phyloP scores from a whole-genome alignment of 2,797 vertebrate species.

The Sparidentex hasta region DNA sequence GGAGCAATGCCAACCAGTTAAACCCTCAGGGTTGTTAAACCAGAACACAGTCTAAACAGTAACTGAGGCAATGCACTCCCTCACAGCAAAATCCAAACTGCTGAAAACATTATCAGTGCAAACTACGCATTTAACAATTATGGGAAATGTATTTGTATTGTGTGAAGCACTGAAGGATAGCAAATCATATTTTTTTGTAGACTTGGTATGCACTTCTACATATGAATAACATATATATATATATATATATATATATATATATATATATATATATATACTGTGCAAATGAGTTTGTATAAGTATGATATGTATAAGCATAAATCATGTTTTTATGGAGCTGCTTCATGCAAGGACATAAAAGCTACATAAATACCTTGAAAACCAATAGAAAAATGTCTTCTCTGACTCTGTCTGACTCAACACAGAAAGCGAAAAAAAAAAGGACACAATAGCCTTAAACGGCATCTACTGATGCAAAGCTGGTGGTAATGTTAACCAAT shows the following conservation, averaged over 20 bases:
- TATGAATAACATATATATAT: background rate
- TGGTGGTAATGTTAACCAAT: background rate
- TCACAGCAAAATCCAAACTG: background rate
- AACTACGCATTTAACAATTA: background rate
- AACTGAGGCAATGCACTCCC: constrained; percentile 27
- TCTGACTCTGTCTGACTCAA: too few relatives aligned
- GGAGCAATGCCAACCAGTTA: constrained; percentile 83
- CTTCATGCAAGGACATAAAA: background rate
- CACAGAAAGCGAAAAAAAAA: background rate
- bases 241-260: too few relatives aligned
- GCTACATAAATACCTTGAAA: background rate
- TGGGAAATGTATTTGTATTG: background rate
- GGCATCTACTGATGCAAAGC: background rate
- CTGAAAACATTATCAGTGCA: constrained; percentile 11
- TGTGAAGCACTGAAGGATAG: background rate
- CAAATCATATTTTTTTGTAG: constrained; percentile 1
- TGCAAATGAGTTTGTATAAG: background rate
- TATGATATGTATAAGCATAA: background rate
- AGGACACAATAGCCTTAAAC: background rate
- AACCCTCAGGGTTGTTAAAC: constrained; percentile 73
- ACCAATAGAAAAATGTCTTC: background rate
- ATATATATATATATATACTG: background rate
- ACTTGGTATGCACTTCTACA: background rate
- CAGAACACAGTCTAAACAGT: constrained; percentile 57
- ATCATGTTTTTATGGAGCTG: background rate